Evolutionary conservation across 2,797 vertebrate genomes (phyloP).

Genomic region (Scolopax rusticola): DNA sequence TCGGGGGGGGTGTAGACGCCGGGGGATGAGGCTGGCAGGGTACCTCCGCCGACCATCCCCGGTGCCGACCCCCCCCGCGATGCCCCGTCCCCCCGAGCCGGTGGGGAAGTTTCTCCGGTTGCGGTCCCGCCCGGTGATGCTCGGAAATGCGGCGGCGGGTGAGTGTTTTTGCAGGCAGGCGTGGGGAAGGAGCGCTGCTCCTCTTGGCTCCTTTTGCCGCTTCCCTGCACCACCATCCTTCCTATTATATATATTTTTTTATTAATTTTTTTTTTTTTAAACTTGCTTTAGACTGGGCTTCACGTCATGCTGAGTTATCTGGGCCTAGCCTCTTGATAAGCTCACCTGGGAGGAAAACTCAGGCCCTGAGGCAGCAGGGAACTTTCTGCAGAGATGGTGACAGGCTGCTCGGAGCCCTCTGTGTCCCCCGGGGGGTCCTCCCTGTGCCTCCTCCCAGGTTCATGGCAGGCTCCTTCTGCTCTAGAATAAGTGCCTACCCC

Average conservation of each 20-base stretch:
- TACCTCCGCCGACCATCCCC: neutral
- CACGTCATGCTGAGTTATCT: neutral
- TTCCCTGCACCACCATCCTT: neutral
- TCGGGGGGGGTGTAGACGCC: neutral
- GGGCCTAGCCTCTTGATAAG: constrained; percentile 2
- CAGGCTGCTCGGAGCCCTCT: neutral
- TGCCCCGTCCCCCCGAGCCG: neutral
- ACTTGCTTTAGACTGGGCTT: constrained; percentile 1
- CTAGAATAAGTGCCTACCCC: neutral
- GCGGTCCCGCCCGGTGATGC: constrained; percentile 51
- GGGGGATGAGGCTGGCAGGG: neutral
- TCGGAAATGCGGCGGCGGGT: constrained; percentile 39
- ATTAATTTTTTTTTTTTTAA: neutral
- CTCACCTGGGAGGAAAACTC: constrained; percentile 19
- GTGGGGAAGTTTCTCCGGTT: constrained; percentile 33
- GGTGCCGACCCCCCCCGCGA: neutral
- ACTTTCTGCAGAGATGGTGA: constrained; percentile 30
- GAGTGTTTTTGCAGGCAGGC: neutral
- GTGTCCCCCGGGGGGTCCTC: neutral
- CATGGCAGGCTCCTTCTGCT: neutral
- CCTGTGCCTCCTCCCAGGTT: neutral
- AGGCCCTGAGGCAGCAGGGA: constrained; percentile 40
- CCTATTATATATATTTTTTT: too few relatives aligned
- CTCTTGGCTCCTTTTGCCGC: neutral
- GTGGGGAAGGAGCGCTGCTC: neutral